Conservation (phyloP, 2,888 invertebrate genomes). For the Polymixis flavicincta region DNA sequence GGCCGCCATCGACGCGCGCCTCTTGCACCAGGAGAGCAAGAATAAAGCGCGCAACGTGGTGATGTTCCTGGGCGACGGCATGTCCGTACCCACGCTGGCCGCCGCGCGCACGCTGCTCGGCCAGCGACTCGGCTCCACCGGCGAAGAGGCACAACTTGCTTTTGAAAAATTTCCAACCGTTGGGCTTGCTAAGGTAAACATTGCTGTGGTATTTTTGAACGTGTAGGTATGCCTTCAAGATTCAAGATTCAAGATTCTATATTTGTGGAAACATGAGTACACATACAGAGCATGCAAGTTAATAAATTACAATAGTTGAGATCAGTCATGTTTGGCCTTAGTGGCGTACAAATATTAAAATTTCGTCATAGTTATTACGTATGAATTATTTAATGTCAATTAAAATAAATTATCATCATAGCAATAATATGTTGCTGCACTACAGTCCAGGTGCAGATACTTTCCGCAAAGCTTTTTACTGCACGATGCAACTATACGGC, state of each 20-base stretch:
- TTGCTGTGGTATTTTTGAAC: neutral
- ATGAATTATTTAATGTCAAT: too few relatives aligned
- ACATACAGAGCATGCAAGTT: too few relatives aligned
- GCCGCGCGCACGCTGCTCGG: slow-evolving; percentile 92
- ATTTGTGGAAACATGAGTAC: too few relatives aligned
- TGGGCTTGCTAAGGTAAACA: slow-evolving; percentile 91
- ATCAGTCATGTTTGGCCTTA: too few relatives aligned
- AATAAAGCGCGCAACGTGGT: slow-evolving; percentile 90
- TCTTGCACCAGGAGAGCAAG: slow-evolving; percentile 35
- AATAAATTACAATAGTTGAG: too few relatives aligned
- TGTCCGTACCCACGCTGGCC: slow-evolving; percentile 93
- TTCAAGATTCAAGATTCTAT: too few relatives aligned
- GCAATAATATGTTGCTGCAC: too few relatives aligned
- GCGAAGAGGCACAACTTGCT: slow-evolving; percentile 87
- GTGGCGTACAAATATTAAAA: too few relatives aligned
- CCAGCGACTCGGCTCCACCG: slow-evolving; percentile 88
- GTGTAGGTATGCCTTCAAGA: neutral
- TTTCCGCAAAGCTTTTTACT: neutral
- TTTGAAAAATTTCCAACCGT: slow-evolving; percentile 88
- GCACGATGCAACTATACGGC: neutral
- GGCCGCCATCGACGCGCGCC: slow-evolving; percentile 79
- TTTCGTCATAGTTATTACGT: too few relatives aligned
- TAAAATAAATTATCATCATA: too few relatives aligned
- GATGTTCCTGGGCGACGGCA: slow-evolving; percentile 94
- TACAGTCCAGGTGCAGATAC: neutral